These are phyloP conservation scores for Anniella stebbinsi DNA, from an alignment of 2,797 vertebrate species.

Conservation along the genomic window DNA sequence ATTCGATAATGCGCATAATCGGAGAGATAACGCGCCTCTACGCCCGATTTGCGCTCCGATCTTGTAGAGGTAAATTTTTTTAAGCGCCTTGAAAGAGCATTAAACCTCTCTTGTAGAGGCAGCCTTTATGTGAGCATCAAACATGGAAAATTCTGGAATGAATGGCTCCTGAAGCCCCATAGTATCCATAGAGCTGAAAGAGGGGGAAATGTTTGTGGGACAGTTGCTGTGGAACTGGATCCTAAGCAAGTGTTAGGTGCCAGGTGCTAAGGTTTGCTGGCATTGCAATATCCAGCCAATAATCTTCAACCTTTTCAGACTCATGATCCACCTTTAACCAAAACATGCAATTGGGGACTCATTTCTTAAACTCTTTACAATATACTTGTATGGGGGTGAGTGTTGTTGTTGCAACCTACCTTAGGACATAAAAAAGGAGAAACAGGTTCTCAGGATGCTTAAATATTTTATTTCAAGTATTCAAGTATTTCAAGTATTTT, in stretches of 20 bases:
- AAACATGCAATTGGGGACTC: not conserved
- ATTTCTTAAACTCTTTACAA: not conserved
- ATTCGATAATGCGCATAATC: too few relatives aligned
- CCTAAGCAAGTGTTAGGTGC: not conserved
- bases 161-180: accelerated
- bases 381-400: not conserved
- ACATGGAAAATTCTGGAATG: too few relatives aligned
- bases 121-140: not conserved
- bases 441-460: too few relatives aligned
- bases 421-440: too few relatives aligned
- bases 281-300: accelerated
- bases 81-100: too few relatives aligned
- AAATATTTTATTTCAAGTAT: too few relatives aligned
- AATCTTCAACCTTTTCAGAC: not conserved
- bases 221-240: not conserved
- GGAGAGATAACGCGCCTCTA: too few relatives aligned
- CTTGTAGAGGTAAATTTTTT: too few relatives aligned
- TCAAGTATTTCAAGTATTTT: too few relatives aligned
- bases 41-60: too few relatives aligned
- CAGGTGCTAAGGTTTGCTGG: accelerated
- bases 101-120: too few relatives aligned
- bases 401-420: not conserved
- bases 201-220: not conserved
- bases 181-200: not conserved
- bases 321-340: not conserved